Percentiles rank a stretch among this genome's conserved stretches.
phyloP scores from a whole-genome alignment of 1,140 invertebrate genomes.

The Anastrepha obliqua region DNA sequence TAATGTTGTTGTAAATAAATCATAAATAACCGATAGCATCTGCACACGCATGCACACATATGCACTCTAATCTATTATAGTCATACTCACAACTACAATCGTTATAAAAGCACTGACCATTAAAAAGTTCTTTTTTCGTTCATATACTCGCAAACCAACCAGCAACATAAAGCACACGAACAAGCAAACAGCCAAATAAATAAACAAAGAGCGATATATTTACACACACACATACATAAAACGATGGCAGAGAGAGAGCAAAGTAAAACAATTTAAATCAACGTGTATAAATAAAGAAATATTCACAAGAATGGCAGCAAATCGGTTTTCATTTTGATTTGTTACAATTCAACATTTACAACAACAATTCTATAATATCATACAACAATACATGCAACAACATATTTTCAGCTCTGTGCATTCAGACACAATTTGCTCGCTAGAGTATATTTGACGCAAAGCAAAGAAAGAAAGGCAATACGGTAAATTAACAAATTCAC shows the following conservation, averaged over 20 bases:
- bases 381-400: background rate
- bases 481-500: background rate
- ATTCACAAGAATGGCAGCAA: background rate
- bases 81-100: background rate
- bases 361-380: background rate
- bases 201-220: background rate
- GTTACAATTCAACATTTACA: background rate
- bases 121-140: background rate
- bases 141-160: conserved; percentile 1
- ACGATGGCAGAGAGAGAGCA: background rate
- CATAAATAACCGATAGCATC: background rate
- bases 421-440: background rate
- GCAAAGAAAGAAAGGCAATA: background rate
- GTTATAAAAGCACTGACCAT: conserved; percentile 14
- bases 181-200: background rate
- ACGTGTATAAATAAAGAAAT: background rate
- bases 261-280: background rate
- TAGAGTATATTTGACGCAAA: background rate
- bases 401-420: background rate
- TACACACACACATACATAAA: background rate
- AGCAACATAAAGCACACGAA: background rate
- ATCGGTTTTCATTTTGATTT: conserved; percentile 44
- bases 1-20: conserved; percentile 13
- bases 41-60: background rate
- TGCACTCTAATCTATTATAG: background rate